These are phyloP conservation scores for Salvelinus namaycush DNA, from an alignment of 2,113 vertebrate species.

Conservation along the genomic window DNA sequence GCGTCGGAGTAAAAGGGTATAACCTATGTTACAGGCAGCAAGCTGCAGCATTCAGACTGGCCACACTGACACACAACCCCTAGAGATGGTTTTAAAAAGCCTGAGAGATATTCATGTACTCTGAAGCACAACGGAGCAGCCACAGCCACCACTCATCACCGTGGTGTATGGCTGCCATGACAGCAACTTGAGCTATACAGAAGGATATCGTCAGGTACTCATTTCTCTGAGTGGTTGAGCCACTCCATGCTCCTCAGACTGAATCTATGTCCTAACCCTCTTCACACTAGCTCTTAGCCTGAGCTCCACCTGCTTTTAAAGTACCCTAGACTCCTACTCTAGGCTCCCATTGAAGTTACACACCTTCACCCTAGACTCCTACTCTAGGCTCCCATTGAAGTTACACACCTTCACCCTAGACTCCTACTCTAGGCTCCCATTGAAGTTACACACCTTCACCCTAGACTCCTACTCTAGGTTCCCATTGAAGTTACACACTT, in stretches of 20 bases:
- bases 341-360: no score
- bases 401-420: no score
- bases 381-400: no score
- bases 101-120: constrained; percentile 1
- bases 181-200: constrained; percentile 4
- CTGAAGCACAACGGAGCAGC: neutral
- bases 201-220: constrained; percentile 28
- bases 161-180: constrained; percentile 27
- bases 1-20: constrained; percentile 1
- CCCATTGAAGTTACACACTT: no score
- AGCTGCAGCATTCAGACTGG: constrained; percentile 24
- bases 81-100: constrained; percentile 27
- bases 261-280: constrained; percentile 5
- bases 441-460: no score
- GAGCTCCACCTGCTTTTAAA: constrained; percentile 33
- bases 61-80: neutral
- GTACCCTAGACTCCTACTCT: constrained; percentile 2
- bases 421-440: neutral
- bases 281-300: constrained; percentile 36
- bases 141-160: neutral
- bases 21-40: constrained; percentile 39
- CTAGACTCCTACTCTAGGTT: no score
- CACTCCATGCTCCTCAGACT: neutral
- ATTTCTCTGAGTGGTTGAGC: constrained; percentile 28
- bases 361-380: no score